These are phyloP conservation scores for Isurus oxyrinchus DNA, from an alignment of 2,113 vertebrate species.

Conservation along the genomic window DNA sequence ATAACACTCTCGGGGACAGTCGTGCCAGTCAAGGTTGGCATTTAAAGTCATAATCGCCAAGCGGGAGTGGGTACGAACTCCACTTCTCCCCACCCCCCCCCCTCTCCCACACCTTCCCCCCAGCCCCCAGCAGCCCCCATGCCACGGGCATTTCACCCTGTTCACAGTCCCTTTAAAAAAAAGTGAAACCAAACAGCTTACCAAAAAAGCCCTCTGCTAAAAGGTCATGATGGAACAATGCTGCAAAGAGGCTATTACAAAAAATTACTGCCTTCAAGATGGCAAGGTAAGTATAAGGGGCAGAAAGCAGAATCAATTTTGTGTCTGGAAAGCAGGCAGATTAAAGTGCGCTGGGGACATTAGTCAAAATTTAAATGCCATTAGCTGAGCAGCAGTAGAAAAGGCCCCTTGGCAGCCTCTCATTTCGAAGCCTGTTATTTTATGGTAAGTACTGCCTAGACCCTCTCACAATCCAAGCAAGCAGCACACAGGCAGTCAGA, in stretches of 20 bases:
- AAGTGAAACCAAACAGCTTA: slow-evolving; percentile 44
- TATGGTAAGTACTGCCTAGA: slow-evolving; percentile 25
- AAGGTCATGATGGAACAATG: slow-evolving; percentile 46
- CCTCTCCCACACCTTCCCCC: neutral
- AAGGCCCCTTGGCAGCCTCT: slow-evolving; percentile 82
- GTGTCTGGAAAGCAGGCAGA: slow-evolving; percentile 75
- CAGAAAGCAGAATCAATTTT: slow-evolving; percentile 72
- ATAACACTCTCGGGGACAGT: neutral
- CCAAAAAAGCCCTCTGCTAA: slow-evolving; percentile 29
- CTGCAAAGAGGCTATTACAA: slow-evolving; percentile 60
- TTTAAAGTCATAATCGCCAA: neutral
- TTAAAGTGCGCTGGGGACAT: slow-evolving; percentile 87
- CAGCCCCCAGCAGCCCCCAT: neutral
- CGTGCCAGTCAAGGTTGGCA: neutral
- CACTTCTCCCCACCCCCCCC: neutral
- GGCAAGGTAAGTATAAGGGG: slow-evolving; percentile 69
- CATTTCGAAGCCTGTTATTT: slow-evolving; percentile 99
- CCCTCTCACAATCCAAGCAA: neutral
- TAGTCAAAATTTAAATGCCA: slow-evolving; percentile 91
- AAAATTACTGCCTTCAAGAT: slow-evolving; percentile 75
- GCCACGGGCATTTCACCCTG: neutral
- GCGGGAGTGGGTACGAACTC: neutral
- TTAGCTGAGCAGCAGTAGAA: slow-evolving; percentile 63
- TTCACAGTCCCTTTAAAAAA: slow-evolving; percentile 32
- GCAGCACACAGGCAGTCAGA: slow-evolving; percentile 80